Conservation (phyloP, 2,888 invertebrate genomes). For the Caenorhabditis sp. region DNA sequence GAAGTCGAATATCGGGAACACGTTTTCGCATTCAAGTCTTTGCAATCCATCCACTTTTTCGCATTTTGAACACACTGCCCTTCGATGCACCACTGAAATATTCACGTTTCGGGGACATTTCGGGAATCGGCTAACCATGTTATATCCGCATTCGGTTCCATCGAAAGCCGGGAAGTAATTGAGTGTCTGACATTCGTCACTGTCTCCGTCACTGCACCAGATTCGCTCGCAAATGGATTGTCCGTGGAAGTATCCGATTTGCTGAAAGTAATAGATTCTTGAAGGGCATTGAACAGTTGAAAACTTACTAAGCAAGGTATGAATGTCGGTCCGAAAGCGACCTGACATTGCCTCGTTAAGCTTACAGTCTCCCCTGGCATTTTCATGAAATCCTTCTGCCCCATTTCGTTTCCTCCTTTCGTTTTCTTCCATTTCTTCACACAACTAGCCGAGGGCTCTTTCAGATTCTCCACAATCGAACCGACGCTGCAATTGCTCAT, state of each 20-base stretch:
- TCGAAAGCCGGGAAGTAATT: conserved; percentile 76
- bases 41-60: conserved; percentile 65
- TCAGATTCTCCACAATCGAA: conserved; percentile 58
- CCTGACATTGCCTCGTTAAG: conserved; percentile 71
- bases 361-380: conserved; percentile 68
- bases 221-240: conserved; percentile 70
- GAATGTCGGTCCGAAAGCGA: conserved; percentile 75
- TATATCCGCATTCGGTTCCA: conserved; percentile 73
- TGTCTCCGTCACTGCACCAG: conserved; percentile 76
- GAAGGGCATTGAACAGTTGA: too few species aligned
- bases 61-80: conserved; percentile 70
- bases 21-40: conserved; percentile 68
- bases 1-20: conserved; percentile 65
- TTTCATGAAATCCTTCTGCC: conserved; percentile 24
- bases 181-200: conserved; percentile 74
- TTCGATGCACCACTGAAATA: conserved; percentile 74
- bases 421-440: conserved; percentile 53
- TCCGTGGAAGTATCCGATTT: conserved; percentile 62
- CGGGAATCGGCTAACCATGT: conserved; percentile 59
- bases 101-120: not conserved
- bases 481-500: conserved; percentile 58
- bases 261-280: too few species aligned
- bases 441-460: conserved; percentile 53
- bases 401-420: not conserved
- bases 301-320: conserved; percentile 71